Percentiles rank a stretch among this genome's conserved stretches.
Evolutionary conservation across 2,113 vertebrate genomes (phyloP).

Genomic region (Steatornis caripensis): DNA sequence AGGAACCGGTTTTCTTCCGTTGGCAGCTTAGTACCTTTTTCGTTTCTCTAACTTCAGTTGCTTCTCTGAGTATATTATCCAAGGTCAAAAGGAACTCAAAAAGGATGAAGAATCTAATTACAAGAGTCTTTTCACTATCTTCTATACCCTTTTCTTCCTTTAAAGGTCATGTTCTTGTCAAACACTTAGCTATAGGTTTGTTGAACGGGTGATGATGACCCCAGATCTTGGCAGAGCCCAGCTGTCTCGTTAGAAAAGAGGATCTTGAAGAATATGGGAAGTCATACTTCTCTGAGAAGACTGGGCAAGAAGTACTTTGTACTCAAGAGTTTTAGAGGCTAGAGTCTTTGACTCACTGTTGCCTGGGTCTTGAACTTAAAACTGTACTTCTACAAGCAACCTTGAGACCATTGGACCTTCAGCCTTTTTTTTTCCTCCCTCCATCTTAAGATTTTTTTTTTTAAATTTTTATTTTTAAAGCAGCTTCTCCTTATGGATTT

Average conservation of each 20-base stretch:
- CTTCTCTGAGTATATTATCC: neutral
- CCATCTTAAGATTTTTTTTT: neutral
- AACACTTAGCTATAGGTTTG: neutral
- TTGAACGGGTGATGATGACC: neutral
- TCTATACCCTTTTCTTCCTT: neutral
- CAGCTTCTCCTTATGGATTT: neutral
- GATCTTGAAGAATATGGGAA: neutral
- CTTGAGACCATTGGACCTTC: neutral
- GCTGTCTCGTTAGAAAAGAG: neutral
- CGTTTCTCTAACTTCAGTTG: neutral
- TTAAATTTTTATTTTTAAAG: neutral
- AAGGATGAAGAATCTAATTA: neutral
- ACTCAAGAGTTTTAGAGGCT: neutral
- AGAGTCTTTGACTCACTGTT: neutral
- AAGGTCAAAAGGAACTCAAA: neutral
- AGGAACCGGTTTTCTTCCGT: neutral
- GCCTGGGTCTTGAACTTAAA: neutral
- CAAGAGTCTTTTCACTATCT: neutral
- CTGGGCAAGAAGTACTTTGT: neutral
- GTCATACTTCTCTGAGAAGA: neutral
- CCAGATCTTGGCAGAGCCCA: neutral
- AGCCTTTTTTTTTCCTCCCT: neutral
- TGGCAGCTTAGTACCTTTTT: neutral
- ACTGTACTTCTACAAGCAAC: neutral
- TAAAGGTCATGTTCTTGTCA: neutral